Evolutionary conservation across 2,113 vertebrate species (phyloP).

Genomic region (Cheilinus undulatus): DNA sequence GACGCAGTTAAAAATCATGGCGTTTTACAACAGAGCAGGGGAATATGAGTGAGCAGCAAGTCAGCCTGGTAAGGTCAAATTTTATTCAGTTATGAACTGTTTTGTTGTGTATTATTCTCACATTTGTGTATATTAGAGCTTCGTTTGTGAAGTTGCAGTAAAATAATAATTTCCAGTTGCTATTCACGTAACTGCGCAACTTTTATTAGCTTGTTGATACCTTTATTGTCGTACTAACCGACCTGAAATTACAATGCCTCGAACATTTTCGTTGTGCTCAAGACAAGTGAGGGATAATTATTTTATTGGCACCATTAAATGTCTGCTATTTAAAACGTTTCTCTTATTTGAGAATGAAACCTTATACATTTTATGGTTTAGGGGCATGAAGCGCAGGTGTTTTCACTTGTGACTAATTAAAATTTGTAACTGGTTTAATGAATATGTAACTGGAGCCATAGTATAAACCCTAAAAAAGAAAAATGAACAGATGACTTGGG

Average conservation of each 20-base stretch:
- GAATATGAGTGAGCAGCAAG: not conserved
- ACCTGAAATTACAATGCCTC: not conserved
- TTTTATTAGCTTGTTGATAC: not conserved
- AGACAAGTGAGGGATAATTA: not conserved
- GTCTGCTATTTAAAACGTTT: not conserved
- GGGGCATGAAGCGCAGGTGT: not conserved
- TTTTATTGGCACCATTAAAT: not conserved
- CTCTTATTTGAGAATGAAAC: not conserved
- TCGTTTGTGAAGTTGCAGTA: not conserved
- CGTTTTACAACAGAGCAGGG: not conserved
- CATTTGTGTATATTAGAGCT: not conserved
- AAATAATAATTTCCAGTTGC: not conserved
- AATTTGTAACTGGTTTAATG: not conserved
- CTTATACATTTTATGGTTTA: too few species aligned
- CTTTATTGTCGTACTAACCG: not conserved
- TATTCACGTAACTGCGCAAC: not conserved
- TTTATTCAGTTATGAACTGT: not conserved
- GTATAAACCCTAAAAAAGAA: too few species aligned
- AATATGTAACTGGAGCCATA: not conserved
- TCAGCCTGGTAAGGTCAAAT: not conserved
- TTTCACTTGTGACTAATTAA: slow-evolving; percentile 5
- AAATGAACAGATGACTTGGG: not conserved
- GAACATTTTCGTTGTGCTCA: not conserved
- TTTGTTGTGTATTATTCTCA: too few species aligned
- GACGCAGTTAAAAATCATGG: not conserved